A percentile compares a stretch with the other conserved stretches of the same genome.
Evolutionary conservation across 2,797 vertebrate genomes (phyloP).

Genomic region (Coluber constrictor): DNA sequence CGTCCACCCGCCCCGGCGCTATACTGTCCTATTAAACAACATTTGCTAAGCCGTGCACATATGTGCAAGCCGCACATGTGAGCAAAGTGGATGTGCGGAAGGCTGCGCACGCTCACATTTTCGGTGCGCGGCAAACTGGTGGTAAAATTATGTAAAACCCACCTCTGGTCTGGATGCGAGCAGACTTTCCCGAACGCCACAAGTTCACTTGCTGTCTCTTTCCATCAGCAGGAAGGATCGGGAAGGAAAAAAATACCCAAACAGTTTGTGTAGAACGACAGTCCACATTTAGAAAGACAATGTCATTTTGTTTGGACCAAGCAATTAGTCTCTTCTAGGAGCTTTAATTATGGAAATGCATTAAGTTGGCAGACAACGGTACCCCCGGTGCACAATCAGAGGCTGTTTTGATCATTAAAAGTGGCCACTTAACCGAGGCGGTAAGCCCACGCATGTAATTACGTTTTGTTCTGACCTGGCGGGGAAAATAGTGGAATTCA

Average conservation of each 20-base stretch:
- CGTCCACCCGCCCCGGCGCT: too few relatives aligned
- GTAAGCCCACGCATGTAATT: conserved; percentile 45
- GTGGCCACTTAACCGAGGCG: conserved; percentile 40
- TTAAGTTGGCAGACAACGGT: conserved; percentile 46
- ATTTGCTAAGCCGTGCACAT: too few relatives aligned
- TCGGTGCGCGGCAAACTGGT: too few relatives aligned
- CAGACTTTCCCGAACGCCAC: conserved; percentile 5
- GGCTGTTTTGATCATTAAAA: conserved; percentile 42
- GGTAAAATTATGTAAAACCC: too few relatives aligned
- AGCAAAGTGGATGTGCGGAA: too few relatives aligned
- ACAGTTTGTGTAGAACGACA: conserved; percentile 36
- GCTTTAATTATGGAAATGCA: conserved; percentile 61
- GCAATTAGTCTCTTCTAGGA: conserved; percentile 54
- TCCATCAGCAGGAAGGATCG: conserved; percentile 17
- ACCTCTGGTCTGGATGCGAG: not conserved
- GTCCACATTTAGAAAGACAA: conserved; percentile 34
- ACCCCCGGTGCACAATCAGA: conserved; percentile 39
- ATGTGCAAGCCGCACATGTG: rapidly evolving
- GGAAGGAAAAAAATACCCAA: conserved; percentile 1
- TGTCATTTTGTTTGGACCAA: conserved; percentile 15
- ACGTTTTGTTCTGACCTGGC: conserved; percentile 35
- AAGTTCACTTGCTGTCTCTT: not conserved
- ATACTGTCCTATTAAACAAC: too few relatives aligned
- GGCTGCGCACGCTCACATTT: too few relatives aligned
- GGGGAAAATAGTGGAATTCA: not conserved